Percentiles rank a stretch among this genome's conserved stretches.
phyloP scores from a whole-genome alignment of 1,140 invertebrate species.

The Philopotamus ludificatus region DNA sequence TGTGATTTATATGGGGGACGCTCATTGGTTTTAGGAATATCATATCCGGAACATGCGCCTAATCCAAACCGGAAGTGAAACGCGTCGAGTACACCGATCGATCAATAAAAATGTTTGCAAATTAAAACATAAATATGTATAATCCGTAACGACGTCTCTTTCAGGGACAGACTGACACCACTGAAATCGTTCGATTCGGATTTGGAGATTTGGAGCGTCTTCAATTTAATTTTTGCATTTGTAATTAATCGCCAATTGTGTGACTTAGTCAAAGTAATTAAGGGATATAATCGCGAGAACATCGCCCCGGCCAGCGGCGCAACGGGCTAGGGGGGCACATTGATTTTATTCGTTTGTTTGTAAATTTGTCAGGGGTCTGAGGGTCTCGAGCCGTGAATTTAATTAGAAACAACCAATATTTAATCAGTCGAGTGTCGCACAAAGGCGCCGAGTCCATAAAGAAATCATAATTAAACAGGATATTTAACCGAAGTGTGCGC shows the following conservation, averaged over 20 bases:
- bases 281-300: constrained; percentile 12
- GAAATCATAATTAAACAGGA: constrained; percentile 17
- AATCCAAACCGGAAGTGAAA: no score
- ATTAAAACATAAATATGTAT: no score
- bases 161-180: no score
- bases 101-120: no score
- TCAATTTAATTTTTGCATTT: no score
- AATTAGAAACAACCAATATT: constrained; percentile 33
- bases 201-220: no score
- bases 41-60: no score
- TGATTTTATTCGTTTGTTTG: constrained; percentile 29
- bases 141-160: no score
- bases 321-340: constrained; percentile 3
- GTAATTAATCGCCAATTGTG: background rate
- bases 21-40: no score
- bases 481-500: background rate
- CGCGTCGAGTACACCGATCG: no score
- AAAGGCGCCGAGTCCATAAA: constrained; percentile 1
- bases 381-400: constrained; percentile 3
- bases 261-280: constrained; percentile 26
- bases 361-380: background rate
- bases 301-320: background rate
- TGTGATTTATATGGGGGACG: no score
- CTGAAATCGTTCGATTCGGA: no score
- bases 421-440: constrained; percentile 17